A percentile compares a stretch with the other conserved stretches of the same genome.
These are phyloP conservation scores for Cololabis saira DNA, from an alignment of 2,113 vertebrate species.

Conservation along the genomic window DNA sequence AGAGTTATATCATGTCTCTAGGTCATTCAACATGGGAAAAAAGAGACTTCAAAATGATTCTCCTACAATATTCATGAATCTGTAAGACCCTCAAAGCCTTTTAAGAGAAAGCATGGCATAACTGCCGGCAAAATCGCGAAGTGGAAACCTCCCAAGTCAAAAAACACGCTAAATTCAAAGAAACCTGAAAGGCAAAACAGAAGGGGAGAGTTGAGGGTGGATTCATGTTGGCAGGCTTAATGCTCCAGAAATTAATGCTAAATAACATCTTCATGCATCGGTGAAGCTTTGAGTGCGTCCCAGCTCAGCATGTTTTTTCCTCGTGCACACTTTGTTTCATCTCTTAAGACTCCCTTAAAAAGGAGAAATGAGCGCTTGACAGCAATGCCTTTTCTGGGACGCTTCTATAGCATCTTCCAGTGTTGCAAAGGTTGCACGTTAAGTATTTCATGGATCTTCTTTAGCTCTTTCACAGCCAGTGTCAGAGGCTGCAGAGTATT, in stretches of 20 bases:
- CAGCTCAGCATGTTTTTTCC: slow-evolving; percentile 30
- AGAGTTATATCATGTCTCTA: slow-evolving; percentile 21
- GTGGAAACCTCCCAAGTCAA: slow-evolving; percentile 53
- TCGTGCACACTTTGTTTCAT: slow-evolving; percentile 27
- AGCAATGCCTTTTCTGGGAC: slow-evolving; percentile 34
- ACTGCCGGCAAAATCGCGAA: slow-evolving; percentile 58
- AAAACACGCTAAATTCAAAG: slow-evolving; percentile 49
- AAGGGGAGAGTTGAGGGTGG: slow-evolving; percentile 14
- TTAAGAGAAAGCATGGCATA: slow-evolving; percentile 45
- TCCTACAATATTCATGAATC: slow-evolving; percentile 67
- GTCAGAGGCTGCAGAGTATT: slow-evolving; percentile 61
- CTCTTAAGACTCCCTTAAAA: slow-evolving; percentile 20
- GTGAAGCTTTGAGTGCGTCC: slow-evolving; percentile 18
- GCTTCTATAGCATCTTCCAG: slow-evolving; percentile 18
- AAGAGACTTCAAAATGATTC: slow-evolving; percentile 51
- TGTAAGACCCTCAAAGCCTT: slow-evolving; percentile 66
- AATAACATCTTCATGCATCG: slow-evolving; percentile 52
- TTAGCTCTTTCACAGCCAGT: slow-evolving; percentile 62
- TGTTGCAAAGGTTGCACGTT: slow-evolving; percentile 47
- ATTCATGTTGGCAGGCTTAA: slow-evolving; percentile 33
- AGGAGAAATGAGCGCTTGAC: slow-evolving; percentile 33
- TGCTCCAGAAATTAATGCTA: slow-evolving; percentile 49
- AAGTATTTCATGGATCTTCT: slow-evolving; percentile 64
- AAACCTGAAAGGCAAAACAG: slow-evolving; percentile 29
- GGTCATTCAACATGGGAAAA: slow-evolving; percentile 34